Base-by-base conservation (phyloP, 2,888 invertebrate species). In the Julus scanicus region DNA sequence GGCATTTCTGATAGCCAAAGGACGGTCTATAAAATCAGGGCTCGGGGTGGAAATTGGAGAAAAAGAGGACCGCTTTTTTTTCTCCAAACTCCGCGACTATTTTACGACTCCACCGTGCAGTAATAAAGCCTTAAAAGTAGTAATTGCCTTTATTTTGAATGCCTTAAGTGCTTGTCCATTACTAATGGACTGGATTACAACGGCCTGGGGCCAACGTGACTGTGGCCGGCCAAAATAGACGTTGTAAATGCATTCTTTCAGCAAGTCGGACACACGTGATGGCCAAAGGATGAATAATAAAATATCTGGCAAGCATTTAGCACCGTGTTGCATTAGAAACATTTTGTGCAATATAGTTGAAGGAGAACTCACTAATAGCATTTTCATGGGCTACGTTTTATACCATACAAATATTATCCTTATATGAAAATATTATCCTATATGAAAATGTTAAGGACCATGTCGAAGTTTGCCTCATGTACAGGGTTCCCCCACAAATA, bases 91-190 rank as follows among this genome's bases (percentile, higher is more conserved):
- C 13, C 53, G 53, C 53, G 53, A 53, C 53, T 17, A 17, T 53
- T 53, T 53, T 53, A 53, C 53, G 53, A 53, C 53, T 53, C 53
- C 53, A 15, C 53, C 53, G 53, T 53, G 53, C 53, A 53, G 53
- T 53, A 53, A 53, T 53, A 53, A 53, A 53, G 53, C 53, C 53
- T 53, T 53, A 53, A 53, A 53, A 53, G 53, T 53, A 53, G 53
- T 53, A 53, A 53, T 53, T 53, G 53, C 53, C 53, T 53, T 53
- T 53, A 53, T 53, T 53, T 53, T 53, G 53, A 53, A 53, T 53
- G 53, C 53, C 53, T 53, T 53, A 53, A 53, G 53, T 53, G 53
- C 53, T 53, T 53, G 53, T 53, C 53, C 53, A 53, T 53, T 53
- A 53, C 53, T 53, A 53, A 53, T 53, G 53, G 53, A 53, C 53